A percentile compares a stretch with the other conserved stretches of the same genome.
Evolutionary conservation across 1,140 invertebrate species (phyloP).

Genomic region (Pogonognathellus flavescens): DNA sequence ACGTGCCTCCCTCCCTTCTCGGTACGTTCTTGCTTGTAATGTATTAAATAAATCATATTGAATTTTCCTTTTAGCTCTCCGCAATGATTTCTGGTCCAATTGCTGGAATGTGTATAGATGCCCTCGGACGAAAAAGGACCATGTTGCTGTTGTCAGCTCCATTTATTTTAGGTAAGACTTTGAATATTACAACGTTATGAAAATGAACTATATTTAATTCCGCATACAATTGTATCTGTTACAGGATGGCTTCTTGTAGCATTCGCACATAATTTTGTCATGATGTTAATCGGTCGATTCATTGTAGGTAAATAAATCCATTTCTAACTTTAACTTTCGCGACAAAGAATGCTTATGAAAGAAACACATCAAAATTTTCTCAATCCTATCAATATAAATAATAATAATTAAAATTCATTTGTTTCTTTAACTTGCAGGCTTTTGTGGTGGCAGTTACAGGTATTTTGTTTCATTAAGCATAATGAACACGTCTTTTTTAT

Average conservation of each 20-base stretch:
- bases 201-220: too few relatives aligned
- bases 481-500: too few relatives aligned
- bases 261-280: slow-evolving; percentile 71
- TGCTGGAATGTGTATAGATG: slow-evolving; percentile 79
- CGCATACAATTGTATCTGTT: too few relatives aligned
- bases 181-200: too few relatives aligned
- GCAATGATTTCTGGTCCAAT: slow-evolving; percentile 82
- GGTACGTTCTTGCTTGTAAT: too few relatives aligned
- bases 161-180: slow-evolving; percentile 81
- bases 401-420: too few relatives aligned
- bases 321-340: too few relatives aligned
- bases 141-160: slow-evolving; percentile 81
- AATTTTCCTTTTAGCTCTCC: slow-evolving; percentile 72
- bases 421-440: slow-evolving; percentile 81
- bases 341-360: too few relatives aligned
- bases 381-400: too few relatives aligned
- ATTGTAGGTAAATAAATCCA: slow-evolving; percentile 78
- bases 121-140: slow-evolving; percentile 81
- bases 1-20: too few relatives aligned
- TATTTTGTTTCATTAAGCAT: too few relatives aligned
- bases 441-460: slow-evolving; percentile 30
- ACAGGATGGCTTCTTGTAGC: slow-evolving; percentile 78
- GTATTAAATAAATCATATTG: not conserved
- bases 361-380: too few relatives aligned
- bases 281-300: slow-evolving; percentile 77